Percentiles rank a stretch among this genome's conserved stretches.
Conservation (phyloP, 1,140 invertebrate genomes). For the Ctenoplectra terminalis region DNA sequence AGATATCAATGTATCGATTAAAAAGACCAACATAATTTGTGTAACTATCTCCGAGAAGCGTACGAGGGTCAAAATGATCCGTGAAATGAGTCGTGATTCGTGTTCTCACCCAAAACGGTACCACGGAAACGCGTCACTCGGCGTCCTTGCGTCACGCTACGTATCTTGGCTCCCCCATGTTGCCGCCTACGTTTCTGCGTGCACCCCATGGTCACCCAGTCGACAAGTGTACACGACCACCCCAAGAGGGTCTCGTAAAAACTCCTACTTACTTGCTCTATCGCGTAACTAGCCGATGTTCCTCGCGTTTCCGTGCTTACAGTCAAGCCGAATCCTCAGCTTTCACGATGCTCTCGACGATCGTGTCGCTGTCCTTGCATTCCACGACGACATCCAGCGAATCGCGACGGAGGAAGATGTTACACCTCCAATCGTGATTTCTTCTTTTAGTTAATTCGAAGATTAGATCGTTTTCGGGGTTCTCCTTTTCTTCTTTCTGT, state of each 20-base stretch:
- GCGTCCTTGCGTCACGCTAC: slow-evolving; percentile 12
- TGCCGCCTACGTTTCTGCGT: background rate
- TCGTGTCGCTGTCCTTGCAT: slow-evolving; percentile 26
- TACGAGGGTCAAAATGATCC: too few relatives aligned
- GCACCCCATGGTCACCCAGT: background rate
- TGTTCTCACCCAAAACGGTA: background rate
- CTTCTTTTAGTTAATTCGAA: too few relatives aligned
- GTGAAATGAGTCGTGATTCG: too few relatives aligned
- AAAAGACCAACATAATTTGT: too few relatives aligned
- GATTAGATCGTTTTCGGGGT: too few relatives aligned
- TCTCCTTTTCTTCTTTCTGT: too few relatives aligned
- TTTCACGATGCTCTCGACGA: background rate
- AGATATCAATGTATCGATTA: too few relatives aligned
- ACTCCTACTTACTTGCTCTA: background rate
- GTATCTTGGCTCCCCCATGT: background rate
- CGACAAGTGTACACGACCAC: background rate
- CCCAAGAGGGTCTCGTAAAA: background rate
- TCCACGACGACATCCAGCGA: slow-evolving; percentile 10
- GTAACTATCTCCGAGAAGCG: too few relatives aligned
- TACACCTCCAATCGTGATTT: too few relatives aligned
- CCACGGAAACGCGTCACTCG: slow-evolving; percentile 11
- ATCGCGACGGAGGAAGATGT: background rate
- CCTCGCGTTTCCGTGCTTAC: background rate
- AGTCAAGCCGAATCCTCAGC: slow-evolving; percentile 11
- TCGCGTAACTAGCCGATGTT: background rate